Evolutionary conservation across 1,140 invertebrate species (phyloP), one percentile per base, ranked within the genome.

Genomic region (Druon quercuslanigerum): DNA sequence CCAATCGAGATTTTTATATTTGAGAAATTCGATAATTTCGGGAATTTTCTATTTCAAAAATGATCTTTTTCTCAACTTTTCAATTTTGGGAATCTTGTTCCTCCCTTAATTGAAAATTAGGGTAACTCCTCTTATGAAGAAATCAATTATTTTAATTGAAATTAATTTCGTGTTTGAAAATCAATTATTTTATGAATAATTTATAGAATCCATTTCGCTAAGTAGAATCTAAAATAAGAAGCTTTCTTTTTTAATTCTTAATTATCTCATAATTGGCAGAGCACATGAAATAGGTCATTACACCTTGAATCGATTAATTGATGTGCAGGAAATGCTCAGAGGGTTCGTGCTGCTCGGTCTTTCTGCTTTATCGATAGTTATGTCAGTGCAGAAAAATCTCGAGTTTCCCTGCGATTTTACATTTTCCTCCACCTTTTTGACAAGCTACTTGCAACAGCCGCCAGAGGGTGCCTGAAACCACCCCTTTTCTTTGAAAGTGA

Each of bases 301-400:
- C 33, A 33, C 13, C 33, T 66, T 13, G 4, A 8, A 8, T n/a
- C 60, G 60, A 66, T 66, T 14, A 40, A 66, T 66, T 66, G 33
- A 66, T 20, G 14, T 40, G 33, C 6, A 66, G 25, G 40, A 66
- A 66, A 66, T 66, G 46, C 5, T 66, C 60, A 46, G 11, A 20
- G 19, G 57, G n/a, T 12, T 13, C 8, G 6, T 66, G 13, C 13
- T 9, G 25, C 33, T 40, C 40, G 14, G 4, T 9, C 2, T 16
- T n/a, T 66, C 60, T 66, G 40, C 60, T 46, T 66, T 66, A 66
- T 66, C 60, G 60, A 66, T 25, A 16, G 60, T 14, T 5, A 66
- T 40, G 60, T 66, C 60, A 66, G 46, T 40, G 25, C 14, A 66
- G 60, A 66, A 66, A 66, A 66, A 40, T 66, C 25, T 66, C 6